phyloP scores from a whole-genome alignment of 2,888 invertebrate genomes.

The Cylloceria caligata region DNA sequence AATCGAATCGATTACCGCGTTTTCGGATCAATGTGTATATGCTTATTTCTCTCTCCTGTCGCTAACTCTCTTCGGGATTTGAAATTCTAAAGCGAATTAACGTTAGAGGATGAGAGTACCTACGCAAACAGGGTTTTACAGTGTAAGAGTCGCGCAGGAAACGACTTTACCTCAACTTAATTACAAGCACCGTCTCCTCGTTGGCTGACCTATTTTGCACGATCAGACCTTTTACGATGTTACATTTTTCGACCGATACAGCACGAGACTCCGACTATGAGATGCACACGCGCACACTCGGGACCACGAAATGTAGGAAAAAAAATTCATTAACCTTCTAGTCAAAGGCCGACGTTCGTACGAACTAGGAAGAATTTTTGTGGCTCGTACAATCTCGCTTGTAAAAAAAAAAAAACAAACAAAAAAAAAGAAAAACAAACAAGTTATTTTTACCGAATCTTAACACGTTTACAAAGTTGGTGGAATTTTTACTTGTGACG shows the following conservation, averaged over 20 bases:
- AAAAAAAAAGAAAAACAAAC: too few relatives aligned
- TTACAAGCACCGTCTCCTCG: slow-evolving; percentile 30
- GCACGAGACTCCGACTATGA: slow-evolving; percentile 4
- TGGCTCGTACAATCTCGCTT: slow-evolving; percentile 23
- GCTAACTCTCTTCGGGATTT: not conserved
- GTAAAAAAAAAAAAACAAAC: slow-evolving; percentile 18
- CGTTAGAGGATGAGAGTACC: slow-evolving; percentile 22
- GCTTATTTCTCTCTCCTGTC: slow-evolving; percentile 20
- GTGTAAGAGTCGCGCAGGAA: slow-evolving; percentile 54
- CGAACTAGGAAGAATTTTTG: slow-evolving; percentile 37
- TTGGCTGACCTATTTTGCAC: slow-evolving; percentile 27
- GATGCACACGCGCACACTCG: slow-evolving; percentile 13
- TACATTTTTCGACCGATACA: slow-evolving; percentile 25
- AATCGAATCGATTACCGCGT: not conserved
- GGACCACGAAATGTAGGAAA: slow-evolving; percentile 46
- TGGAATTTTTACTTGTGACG: slow-evolving; percentile 10
- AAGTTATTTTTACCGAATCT: not conserved
- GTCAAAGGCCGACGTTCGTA: slow-evolving; percentile 59
- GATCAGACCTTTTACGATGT: slow-evolving; percentile 20
- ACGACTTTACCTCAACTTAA: slow-evolving; percentile 57
- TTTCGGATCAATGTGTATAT: slow-evolving; percentile 15
- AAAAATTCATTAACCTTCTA: slow-evolving; percentile 62
- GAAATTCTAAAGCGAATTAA: slow-evolving; percentile 15
- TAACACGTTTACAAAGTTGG: not conserved
- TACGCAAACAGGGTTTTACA: slow-evolving; percentile 67